phyloP scores from a whole-genome alignment of 2,797 vertebrate genomes.

The Sebastes diaconus region DNA sequence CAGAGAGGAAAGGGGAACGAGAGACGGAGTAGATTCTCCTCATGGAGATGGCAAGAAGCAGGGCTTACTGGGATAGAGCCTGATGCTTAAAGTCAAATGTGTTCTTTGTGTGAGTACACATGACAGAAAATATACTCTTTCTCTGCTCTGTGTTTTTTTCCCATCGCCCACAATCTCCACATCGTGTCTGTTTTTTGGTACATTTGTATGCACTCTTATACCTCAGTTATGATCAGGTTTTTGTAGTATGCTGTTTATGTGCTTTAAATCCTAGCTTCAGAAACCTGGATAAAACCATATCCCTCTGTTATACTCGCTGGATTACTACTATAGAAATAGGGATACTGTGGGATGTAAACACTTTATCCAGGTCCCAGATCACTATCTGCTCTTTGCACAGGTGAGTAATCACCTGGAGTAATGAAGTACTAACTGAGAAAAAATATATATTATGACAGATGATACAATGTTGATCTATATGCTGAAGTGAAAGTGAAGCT shows the following conservation, averaged over 20 bases:
- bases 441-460: neutral
- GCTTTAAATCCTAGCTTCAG: neutral
- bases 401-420: neutral
- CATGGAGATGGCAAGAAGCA: conserved; percentile 24
- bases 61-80: neutral
- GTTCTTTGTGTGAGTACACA: conserved; percentile 8
- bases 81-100: conserved; percentile 32
- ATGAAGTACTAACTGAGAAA: neutral
- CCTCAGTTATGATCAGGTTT: neutral
- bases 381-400: neutral
- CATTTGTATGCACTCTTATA: neutral
- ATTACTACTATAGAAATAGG: neutral
- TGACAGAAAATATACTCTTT: neutral
- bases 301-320: neutral
- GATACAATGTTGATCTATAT: neutral
- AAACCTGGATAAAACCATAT: neutral
- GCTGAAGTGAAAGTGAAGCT: neutral
- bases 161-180: neutral
- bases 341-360: neutral
- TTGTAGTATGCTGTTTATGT: neutral
- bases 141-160: neutral
- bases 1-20: conserved; percentile 6
- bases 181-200: neutral
- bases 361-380: neutral
- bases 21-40: conserved; percentile 36